These are phyloP conservation scores for Theonella swinhoei DNA, from an alignment of 37 sponge, comb jelly and placozoan genomes.

Conservation along the genomic window DNA sequence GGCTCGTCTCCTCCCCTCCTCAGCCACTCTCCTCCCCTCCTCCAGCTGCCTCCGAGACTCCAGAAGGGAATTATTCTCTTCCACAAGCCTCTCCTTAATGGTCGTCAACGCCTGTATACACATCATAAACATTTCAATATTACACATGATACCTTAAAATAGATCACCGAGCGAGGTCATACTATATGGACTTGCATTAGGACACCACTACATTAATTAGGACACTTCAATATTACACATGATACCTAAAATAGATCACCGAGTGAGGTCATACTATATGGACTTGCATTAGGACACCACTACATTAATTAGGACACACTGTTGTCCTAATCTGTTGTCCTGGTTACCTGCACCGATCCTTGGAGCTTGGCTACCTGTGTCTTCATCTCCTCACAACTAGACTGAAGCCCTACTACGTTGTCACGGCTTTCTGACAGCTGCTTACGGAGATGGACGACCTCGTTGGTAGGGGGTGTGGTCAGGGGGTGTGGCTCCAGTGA, in stretches of 20 bases:
- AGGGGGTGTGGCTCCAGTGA: neutral
- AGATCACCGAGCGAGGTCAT: no score
- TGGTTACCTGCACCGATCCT: conserved; percentile 56
- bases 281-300: no score
- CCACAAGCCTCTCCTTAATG: conserved; percentile 20
- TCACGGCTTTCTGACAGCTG: conserved; percentile 20
- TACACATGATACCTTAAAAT: no score
- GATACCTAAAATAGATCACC: no score
- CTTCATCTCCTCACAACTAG: conserved; percentile 6
- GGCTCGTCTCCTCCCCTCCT: neutral
- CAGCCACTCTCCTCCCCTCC: neutral
- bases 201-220: no score
- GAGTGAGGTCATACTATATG: no score
- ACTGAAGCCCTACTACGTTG: conserved; percentile 21
- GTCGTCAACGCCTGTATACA: conserved; percentile 43
- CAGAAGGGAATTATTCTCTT: conserved; percentile 20
- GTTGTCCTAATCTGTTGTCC: no score
- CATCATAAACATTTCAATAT: no score
- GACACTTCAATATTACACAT: no score
- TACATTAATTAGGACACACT: no score
- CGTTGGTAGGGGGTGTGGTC: neutral
- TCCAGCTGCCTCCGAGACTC: conserved; percentile 5
- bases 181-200: no score
- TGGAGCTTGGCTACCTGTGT: conserved; percentile 39
- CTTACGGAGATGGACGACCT: conserved; percentile 31